phyloP scores from a whole-genome alignment of 2,888 invertebrate genomes.

The Bugula neritina region DNA sequence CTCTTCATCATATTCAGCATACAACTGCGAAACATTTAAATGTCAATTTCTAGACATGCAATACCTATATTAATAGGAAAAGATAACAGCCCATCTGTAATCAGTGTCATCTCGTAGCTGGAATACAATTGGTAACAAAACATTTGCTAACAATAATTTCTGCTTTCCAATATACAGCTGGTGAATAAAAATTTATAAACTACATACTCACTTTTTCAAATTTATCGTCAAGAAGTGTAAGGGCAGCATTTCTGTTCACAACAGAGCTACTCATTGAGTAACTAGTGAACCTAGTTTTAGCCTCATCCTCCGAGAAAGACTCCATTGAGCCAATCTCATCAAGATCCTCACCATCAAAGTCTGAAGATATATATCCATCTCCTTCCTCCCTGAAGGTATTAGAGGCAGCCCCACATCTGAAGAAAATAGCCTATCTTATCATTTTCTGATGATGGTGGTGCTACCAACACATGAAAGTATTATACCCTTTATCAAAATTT shows the following conservation, averaged over 20 bases:
- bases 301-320: slow-evolving; percentile 58
- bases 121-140: no score
- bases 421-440: no score
- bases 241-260: slow-evolving; percentile 74
- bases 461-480: no score
- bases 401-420: no score
- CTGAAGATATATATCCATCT: slow-evolving; percentile 6
- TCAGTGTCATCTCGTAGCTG: neutral
- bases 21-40: slow-evolving; percentile 58
- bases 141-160: neutral
- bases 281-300: slow-evolving; percentile 80
- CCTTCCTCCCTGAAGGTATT: neutral
- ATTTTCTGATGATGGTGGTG: no score
- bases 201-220: slow-evolving; percentile 69
- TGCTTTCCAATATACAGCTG: neutral
- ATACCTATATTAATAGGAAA: no score
- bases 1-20: slow-evolving; percentile 76
- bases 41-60: neutral
- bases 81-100: no score
- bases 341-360: slow-evolving; percentile 29
- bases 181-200: neutral
- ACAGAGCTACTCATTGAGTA: slow-evolving; percentile 91
- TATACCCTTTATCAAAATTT: no score
- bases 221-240: slow-evolving; percentile 73
- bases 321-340: slow-evolving; percentile 33